A percentile compares a stretch with the other conserved stretches of the same genome.
phyloP scores from a whole-genome alignment of 1,140 invertebrate species.

The Neotoxoptera formosana region DNA sequence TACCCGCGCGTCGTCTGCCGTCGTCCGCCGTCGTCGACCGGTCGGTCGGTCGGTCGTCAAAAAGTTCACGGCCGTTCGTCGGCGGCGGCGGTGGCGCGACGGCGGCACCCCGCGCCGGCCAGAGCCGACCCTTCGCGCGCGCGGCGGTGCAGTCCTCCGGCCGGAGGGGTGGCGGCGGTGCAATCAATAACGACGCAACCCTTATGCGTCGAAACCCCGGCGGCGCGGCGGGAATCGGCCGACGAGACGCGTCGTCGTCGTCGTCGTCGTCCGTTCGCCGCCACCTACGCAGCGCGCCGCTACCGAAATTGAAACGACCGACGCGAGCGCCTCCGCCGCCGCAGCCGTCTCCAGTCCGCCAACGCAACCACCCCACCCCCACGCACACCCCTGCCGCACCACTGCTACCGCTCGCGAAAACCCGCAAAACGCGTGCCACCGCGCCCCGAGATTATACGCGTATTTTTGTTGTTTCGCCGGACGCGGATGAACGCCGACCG shows the following conservation, averaged over 20 bases:
- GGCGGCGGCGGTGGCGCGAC: background rate
- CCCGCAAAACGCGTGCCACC: conserved; percentile 14
- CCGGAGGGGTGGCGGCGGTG: background rate
- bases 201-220: background rate
- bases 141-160: no score
- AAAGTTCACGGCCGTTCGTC: conserved; percentile 46
- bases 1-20: background rate
- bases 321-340: background rate
- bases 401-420: background rate
- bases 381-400: background rate
- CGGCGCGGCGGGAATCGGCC: background rate
- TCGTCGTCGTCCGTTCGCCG: background rate
- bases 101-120: background rate
- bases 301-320: background rate
- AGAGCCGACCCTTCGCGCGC: background rate
- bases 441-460: conserved; percentile 29
- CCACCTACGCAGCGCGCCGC: conserved; percentile 33
- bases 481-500: conserved; percentile 29
- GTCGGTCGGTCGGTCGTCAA: background rate
- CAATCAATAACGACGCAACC: conserved; percentile 53
- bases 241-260: conserved; percentile 16
- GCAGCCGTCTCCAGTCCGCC: background rate
- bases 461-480: background rate
- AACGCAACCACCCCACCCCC: background rate
- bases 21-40: background rate